Base-by-base conservation (phyloP, 1,140 invertebrate genomes). In the Maconellicoccus hirsutus region DNA sequence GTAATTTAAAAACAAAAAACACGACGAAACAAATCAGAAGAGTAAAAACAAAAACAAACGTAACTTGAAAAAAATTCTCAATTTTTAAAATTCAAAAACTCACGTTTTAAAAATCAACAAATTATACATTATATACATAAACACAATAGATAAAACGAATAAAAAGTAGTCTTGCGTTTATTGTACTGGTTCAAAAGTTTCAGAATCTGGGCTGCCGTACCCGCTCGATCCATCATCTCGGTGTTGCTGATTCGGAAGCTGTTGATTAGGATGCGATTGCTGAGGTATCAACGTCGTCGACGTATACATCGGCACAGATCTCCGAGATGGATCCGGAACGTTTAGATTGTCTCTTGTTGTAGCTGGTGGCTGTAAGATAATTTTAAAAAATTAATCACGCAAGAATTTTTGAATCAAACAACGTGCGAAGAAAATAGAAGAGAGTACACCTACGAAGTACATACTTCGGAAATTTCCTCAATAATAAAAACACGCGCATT, bases 141-240 rank as follows among this genome's bases (percentile, higher is more conserved):
- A 52, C 42, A 19, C n/a, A 19, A 52, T 16, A 8, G 2, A 52
- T 16, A 52, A 52, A 52, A 52, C 42, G 42, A 52, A 52, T 52
- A 52, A 52, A 52, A 52, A 52, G 29, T 3, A 33, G 42, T 52
- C 42, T 52, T 52, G 27, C 19, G 23, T 27, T 71, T 71, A 71
- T 59, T 71, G 61, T 27, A 71, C 16, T 59, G 74, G 73, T 70
- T 78, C 76, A 42, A 77, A 75, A 14, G 77, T 78, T 52, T 77
- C 77, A 6, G 77, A 79, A 74, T 79, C 78, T 27, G 77, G 77
- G 71, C 78, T 79, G 16, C 76, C 77, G 74, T 76, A 77, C 12
- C 76, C 76, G 71, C 77, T 78, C 19, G 76, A 78, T 0, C 75
- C 75, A 70, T 76, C 77, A 71, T 76, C 76, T 72, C 74, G 74